phyloP scores from a whole-genome alignment of 2,113 vertebrate genomes.

The Tragulus kanchil region DNA sequence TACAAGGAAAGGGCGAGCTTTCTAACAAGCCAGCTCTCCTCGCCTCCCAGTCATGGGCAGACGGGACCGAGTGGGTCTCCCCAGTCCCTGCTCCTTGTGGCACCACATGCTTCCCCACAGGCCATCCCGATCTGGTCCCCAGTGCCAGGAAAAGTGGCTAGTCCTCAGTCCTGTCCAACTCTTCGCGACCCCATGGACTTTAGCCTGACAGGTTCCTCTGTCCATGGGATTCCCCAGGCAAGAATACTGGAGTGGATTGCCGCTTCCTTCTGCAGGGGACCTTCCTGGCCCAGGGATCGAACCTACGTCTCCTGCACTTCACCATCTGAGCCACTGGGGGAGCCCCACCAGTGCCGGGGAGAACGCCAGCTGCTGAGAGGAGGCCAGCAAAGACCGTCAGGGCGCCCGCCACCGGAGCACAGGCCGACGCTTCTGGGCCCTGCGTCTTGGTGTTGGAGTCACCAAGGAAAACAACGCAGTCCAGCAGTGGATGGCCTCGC shows the following conservation, averaged over 20 bases:
- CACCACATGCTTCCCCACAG: not conserved
- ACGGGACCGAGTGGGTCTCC: no score
- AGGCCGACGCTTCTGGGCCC: not conserved
- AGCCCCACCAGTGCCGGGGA: not conserved
- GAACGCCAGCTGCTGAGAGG: rapidly evolving
- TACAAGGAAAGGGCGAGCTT: not conserved
- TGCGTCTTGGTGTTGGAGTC: no score
- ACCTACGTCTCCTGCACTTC: not conserved
- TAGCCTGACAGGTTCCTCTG: not conserved
- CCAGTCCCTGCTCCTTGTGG: not conserved
- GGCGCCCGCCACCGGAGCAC: not conserved
- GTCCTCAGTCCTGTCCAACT: not conserved
- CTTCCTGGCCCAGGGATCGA: not conserved
- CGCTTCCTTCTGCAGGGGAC: not conserved
- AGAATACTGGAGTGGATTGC: not conserved
- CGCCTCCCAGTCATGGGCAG: not conserved
- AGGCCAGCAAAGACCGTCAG: no score
- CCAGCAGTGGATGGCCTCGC: not conserved
- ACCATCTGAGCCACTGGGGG: not conserved
- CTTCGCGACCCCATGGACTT: not conserved
- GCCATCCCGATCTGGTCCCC: no score
- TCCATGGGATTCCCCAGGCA: not conserved
- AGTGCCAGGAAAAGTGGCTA: not conserved
- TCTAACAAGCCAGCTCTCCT: not conserved
- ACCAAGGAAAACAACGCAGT: not conserved